These are phyloP conservation scores for Corythoichthys haematopterus DNA, from an alignment of 2,113 vertebrate genomes.

Conservation along the genomic window DNA sequence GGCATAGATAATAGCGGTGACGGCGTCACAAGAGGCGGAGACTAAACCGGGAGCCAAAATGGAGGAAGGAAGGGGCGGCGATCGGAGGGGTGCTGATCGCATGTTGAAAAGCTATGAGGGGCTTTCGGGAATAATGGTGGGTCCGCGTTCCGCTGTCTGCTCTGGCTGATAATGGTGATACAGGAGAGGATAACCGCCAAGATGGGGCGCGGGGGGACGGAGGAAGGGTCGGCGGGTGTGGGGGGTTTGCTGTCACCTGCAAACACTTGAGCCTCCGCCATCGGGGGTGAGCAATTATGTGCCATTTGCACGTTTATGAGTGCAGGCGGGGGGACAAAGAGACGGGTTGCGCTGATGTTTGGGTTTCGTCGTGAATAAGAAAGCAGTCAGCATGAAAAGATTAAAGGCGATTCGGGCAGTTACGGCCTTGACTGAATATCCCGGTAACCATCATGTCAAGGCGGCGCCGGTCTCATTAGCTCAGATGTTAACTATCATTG, in stretches of 20 bases:
- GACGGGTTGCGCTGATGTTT: neutral
- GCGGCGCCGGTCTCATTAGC: slow-evolving; percentile 17
- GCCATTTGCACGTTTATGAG: slow-evolving; percentile 42
- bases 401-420: slow-evolving; percentile 51
- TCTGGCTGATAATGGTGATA: slow-evolving; percentile 72
- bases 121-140: neutral
- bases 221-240: slow-evolving; percentile 25
- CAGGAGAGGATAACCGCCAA: slow-evolving; percentile 55
- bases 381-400: slow-evolving; percentile 8
- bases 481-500: slow-evolving; percentile 12
- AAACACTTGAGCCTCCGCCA: slow-evolving; percentile 32
- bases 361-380: slow-evolving; percentile 24
- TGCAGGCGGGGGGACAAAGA: slow-evolving; percentile 11
- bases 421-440: slow-evolving; percentile 18
- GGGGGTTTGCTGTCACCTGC: slow-evolving; percentile 37
- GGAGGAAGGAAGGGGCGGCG: slow-evolving; percentile 17
- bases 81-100: neutral
- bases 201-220: slow-evolving; percentile 18
- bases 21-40: slow-evolving; percentile 32
- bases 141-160: neutral
- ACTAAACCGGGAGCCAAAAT: slow-evolving; percentile 45
- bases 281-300: slow-evolving; percentile 36
- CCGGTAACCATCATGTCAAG: neutral
- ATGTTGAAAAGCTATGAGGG: neutral
- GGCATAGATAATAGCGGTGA: slow-evolving; percentile 50